Evolutionary conservation across 1,140 invertebrate species (phyloP).

Genomic region (Aphaenogaster ashmeadi): DNA sequence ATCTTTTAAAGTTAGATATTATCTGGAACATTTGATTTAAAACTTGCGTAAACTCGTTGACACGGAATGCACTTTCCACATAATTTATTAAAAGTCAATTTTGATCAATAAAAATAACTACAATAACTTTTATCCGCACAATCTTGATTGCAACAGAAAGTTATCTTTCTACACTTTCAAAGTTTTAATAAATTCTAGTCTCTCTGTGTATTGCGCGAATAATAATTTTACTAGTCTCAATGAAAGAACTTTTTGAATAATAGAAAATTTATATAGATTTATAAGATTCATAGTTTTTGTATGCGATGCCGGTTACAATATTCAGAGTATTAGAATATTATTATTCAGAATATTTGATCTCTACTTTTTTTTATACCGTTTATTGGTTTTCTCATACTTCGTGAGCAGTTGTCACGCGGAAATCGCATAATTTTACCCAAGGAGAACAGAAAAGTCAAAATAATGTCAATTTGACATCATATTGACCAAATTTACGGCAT

Average conservation of each 20-base stretch:
- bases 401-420: too few relatives aligned
- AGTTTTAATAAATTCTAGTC: neutral
- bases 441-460: too few relatives aligned
- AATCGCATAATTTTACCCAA: too few relatives aligned
- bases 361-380: too few relatives aligned
- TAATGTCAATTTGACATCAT: too few relatives aligned
- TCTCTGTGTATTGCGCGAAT: neutral
- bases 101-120: neutral
- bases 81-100: neutral
- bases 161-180: conserved; percentile 1
- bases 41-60: neutral
- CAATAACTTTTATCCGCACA: neutral
- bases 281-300: neutral
- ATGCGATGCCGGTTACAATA: neutral
- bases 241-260: neutral
- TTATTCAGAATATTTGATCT: too few relatives aligned
- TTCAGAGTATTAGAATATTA: neutral
- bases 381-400: too few relatives aligned
- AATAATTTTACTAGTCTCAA: neutral
- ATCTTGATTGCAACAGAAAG: neutral
- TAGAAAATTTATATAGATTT: neutral
- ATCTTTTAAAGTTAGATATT: neutral
- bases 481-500: too few relatives aligned
- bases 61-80: neutral
- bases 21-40: neutral